Evolutionary conservation across 53 echinoderm and acorn worm genomes (phyloP), one percentile per base, ranked within the genome.

Genomic region (Luidia sarsii): DNA sequence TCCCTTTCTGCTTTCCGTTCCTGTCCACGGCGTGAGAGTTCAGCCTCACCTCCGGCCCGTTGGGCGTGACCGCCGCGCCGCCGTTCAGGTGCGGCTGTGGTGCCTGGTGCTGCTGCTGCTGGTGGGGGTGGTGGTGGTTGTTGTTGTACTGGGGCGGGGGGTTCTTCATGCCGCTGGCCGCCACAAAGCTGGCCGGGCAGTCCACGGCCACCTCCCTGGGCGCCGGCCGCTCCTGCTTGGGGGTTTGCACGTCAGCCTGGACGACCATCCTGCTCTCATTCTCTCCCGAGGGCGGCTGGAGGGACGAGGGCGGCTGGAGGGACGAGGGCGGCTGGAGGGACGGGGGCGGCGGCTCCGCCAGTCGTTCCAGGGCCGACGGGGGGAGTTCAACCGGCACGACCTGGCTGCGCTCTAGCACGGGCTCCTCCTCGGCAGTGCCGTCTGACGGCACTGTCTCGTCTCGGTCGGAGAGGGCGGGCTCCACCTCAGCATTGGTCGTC

Each of bases 81-180:
- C 92, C 92, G 82, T 92, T 92, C 61, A 60, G 77, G n/a, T 77
- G 77, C 56, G 57, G 74, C 20, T 50, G 6, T 39, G 36, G 5
- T 19, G 20, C 18, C n/a, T n/a, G n/a, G n/a, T n/a, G n/a, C n/a
- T n/a, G n/a, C n/a, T n/a, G n/a, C n/a, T n/a, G n/a, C n/a, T n/a
- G n/a, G n/a, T n/a, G n/a, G n/a, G n/a, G n/a, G 65, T 65, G 41
- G 18, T 9, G 22, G 7, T 9, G 4, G 53, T 16, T 46, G 22
- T 63, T 50, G 54, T 71, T 71, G 38, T 65, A 84, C 71, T 82
- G 86, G 24, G 52, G 75, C 9, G 99, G 99, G n/a, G 91, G 91
- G 57, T 94, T 89, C 70, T 99, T 99, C 99, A 99, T 99, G 7
- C 99, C 99, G 65, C 99, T 99, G 6, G 99, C 99, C 33, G 99